A percentile compares a stretch with the other conserved stretches of the same genome.
Evolutionary conservation across 2,888 invertebrate species (phyloP).

Genomic region (Pachliopta kotzebuea): DNA sequence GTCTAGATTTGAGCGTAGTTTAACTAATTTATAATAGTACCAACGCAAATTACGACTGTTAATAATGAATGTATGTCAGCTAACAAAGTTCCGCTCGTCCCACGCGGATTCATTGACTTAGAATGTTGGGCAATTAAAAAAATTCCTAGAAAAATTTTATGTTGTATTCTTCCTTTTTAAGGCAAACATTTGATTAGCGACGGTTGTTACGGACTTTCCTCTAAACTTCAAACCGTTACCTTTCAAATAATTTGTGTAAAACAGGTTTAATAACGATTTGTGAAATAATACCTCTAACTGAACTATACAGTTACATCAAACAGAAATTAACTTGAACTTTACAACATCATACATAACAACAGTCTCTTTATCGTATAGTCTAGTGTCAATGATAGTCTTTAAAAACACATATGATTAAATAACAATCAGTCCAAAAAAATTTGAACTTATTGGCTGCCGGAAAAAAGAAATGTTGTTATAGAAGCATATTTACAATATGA

Average conservation of each 20-base stretch:
- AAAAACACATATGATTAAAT: too few relatives aligned
- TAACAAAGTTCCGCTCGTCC: constrained; percentile 4
- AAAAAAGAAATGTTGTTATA: too few relatives aligned
- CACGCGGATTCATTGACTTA: constrained; percentile 12
- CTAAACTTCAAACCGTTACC: constrained; percentile 3
- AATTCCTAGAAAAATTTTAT: constrained; percentile 8
- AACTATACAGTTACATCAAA: background rate
- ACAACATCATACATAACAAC: too few relatives aligned
- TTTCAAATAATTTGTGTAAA: background rate
- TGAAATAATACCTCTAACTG: background rate
- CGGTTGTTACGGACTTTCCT: constrained; percentile 5
- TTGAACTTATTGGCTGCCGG: too few relatives aligned
- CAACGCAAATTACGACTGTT: constrained; percentile 3
- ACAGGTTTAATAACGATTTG: background rate
- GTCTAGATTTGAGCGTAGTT: background rate
- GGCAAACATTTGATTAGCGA: constrained; percentile 1
- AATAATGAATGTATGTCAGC: background rate
- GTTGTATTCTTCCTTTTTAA: constrained; percentile 8
- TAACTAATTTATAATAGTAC: constrained; percentile 9
- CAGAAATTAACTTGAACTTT: background rate
- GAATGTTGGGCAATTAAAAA: constrained; percentile 20
- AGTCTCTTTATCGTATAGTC: too few relatives aligned
- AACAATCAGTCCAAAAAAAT: too few relatives aligned
- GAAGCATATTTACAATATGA: too few relatives aligned
- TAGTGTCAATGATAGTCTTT: too few relatives aligned